These are phyloP conservation scores for Psophia crepitans DNA, from an alignment of 2,113 vertebrate species.

Conservation along the genomic window DNA sequence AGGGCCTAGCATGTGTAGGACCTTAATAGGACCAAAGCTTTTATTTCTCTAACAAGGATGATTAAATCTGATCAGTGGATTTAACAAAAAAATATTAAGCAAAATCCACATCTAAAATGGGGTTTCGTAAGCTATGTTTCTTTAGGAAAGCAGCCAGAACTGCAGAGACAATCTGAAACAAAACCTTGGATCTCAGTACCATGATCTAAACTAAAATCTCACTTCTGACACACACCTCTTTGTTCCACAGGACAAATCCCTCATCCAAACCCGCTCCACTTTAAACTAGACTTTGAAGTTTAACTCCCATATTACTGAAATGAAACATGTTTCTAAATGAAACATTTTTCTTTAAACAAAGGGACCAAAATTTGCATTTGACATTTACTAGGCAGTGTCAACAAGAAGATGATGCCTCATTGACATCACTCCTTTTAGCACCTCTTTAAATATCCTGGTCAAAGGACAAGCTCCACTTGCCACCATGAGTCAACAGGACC, in stretches of 20 bases:
- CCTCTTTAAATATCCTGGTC: background rate
- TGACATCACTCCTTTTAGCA: slow-evolving; percentile 13
- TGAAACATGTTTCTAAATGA: background rate
- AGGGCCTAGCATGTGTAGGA: background rate
- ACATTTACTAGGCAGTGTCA: background rate
- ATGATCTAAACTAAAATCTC: background rate
- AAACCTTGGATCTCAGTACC: background rate
- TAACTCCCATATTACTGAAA: background rate
- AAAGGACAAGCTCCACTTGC: slow-evolving; percentile 15
- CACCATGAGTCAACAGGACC: background rate
- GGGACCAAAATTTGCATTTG: background rate
- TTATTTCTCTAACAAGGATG: background rate
- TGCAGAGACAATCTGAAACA: background rate
- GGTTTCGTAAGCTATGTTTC: background rate
- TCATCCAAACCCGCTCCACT: background rate
- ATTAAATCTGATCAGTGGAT: background rate
- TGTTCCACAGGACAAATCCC: background rate
- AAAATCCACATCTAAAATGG: background rate
- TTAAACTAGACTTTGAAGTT: background rate
- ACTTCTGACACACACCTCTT: background rate
- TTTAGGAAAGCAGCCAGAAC: background rate
- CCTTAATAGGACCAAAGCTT: background rate
- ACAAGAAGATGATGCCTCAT: background rate
- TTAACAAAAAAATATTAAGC: background rate
- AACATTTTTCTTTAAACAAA: background rate